A percentile compares a stretch with the other conserved stretches of the same genome.
phyloP scores from a whole-genome alignment of 2,888 invertebrate genomes.

The Acholoe squamosa region DNA sequence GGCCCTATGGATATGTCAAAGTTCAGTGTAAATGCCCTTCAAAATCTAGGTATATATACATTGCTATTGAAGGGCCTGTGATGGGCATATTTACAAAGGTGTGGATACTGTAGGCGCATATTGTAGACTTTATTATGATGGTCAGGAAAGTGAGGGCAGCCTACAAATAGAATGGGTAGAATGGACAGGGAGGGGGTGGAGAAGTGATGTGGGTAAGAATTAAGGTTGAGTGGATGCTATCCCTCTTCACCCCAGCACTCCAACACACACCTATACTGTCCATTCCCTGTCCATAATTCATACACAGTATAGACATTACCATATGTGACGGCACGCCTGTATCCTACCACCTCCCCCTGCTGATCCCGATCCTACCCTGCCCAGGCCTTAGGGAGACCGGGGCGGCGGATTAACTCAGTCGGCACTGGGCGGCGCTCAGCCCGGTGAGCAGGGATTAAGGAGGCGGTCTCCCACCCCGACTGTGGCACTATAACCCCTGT shows the following conservation, averaged over 20 bases:
- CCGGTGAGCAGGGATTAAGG: slow-evolving; percentile 30
- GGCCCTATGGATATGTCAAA: no score
- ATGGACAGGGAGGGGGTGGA: no score
- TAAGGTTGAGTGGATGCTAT: no score
- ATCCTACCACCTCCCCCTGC: background rate
- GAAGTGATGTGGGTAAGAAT: no score
- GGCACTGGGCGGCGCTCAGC: background rate
- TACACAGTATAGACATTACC: slow-evolving; percentile 2
- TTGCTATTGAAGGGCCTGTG: background rate
- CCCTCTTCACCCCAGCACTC: background rate
- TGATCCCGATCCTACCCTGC: background rate
- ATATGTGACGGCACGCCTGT: background rate
- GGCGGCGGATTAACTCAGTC: slow-evolving; percentile 16
- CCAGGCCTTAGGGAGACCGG: background rate
- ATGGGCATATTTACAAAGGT: background rate
- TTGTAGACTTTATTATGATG: no score
- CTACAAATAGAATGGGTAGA: no score
- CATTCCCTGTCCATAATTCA: slow-evolving; percentile 2
- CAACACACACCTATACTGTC: background rate
- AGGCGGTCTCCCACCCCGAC: background rate
- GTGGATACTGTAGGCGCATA: background rate
- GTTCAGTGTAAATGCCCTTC: no score
- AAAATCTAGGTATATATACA: no score
- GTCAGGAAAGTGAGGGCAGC: no score
- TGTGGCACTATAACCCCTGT: background rate